Evolutionary conservation across 2,797 vertebrate species (phyloP).

Genomic region (Odontamblyopus lacepedii): DNA sequence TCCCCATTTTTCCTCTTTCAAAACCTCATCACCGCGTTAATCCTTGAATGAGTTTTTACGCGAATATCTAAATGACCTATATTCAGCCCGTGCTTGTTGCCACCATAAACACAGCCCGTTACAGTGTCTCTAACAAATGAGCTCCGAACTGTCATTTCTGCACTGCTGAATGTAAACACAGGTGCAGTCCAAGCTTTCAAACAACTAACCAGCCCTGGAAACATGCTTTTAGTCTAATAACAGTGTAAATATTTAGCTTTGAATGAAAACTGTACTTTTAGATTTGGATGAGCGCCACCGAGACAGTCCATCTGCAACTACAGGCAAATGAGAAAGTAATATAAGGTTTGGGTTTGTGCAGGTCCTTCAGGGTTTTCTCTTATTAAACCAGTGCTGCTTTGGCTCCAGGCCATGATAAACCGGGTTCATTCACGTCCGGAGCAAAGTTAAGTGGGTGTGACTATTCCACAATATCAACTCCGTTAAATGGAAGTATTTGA

Average conservation of each 20-base stretch:
- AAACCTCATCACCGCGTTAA: not conserved
- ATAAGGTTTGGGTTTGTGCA: conserved; percentile 1
- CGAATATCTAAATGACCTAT: conserved; percentile 1
- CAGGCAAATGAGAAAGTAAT: conserved; percentile 1
- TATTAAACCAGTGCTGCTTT: conserved; percentile 10
- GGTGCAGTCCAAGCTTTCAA: conserved; percentile 2
- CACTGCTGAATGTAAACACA: not conserved
- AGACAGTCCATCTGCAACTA: conserved; percentile 2
- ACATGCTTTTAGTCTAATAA: not conserved
- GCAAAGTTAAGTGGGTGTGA: too few species aligned
- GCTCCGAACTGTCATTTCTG: not conserved
- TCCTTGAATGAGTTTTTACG: not conserved
- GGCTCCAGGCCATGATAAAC: not conserved
- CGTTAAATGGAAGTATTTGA: too few species aligned
- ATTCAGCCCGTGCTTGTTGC: not conserved
- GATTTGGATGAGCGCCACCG: not conserved
- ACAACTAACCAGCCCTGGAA: conserved; percentile 5
- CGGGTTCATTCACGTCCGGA: not conserved
- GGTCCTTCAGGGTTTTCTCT: conserved; percentile 17
- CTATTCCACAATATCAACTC: too few species aligned
- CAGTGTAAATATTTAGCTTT: conserved; percentile 12
- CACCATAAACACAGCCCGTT: not conserved
- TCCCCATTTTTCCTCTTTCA: too few species aligned
- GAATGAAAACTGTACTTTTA: conserved; percentile 16
- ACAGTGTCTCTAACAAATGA: not conserved